Conservation (phyloP, 2,113 vertebrate genomes). For the Pseudonaja textilis region DNA sequence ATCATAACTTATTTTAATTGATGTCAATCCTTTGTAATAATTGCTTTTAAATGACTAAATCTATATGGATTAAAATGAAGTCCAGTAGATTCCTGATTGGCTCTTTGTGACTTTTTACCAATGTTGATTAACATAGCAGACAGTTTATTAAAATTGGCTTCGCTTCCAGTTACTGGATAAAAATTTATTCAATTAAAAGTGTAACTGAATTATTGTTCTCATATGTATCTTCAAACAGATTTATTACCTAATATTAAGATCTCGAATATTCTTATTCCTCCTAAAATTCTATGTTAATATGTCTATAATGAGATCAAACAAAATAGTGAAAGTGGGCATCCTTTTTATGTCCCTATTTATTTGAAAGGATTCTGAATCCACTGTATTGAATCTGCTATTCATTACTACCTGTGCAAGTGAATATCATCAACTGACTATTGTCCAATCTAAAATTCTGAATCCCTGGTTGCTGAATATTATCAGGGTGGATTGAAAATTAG, state of each 20-base stretch:
- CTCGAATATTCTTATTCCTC: neutral
- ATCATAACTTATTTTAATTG: neutral
- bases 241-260: neutral
- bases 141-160: neutral
- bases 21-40: neutral
- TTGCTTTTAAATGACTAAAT: neutral
- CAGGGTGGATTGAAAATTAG: conserved; percentile 22
- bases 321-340: neutral
- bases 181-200: neutral
- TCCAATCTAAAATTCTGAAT: conserved; percentile 14
- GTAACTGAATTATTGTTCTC: neutral
- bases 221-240: neutral
- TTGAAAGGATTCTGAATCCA: neutral
- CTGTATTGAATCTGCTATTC: neutral
- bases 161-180: neutral
- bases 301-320: neutral
- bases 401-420: neutral
- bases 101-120: neutral
- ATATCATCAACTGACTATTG: neutral
- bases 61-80: neutral
- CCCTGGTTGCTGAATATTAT: conserved; percentile 25
- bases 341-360: neutral
- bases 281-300: neutral
- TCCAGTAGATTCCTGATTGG: neutral
- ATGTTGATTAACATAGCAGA: neutral